Conservation (phyloP, 1,140 invertebrate species). For the Caerostris extrusa region DNA sequence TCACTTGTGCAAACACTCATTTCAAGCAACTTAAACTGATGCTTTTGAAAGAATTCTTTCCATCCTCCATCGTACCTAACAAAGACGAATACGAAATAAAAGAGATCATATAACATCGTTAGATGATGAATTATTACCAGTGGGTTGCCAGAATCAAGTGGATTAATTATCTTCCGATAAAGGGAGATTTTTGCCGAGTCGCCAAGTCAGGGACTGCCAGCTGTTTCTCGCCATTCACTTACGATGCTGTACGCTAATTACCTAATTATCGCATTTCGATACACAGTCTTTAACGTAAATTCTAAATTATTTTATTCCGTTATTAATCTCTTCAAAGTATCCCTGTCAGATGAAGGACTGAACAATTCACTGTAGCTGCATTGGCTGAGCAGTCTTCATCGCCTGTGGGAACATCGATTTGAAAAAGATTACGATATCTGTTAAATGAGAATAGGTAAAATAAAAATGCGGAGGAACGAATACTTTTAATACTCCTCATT, state of each 20-base stretch:
- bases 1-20: background rate
- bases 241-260: conserved; percentile 39
- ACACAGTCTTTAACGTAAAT: conserved; percentile 70
- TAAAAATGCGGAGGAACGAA: no score
- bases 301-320: conserved; percentile 73
- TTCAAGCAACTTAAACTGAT: background rate
- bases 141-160: conserved; percentile 51
- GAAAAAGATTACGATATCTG: background rate
- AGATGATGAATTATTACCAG: conserved; percentile 62
- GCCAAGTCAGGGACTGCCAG: background rate
- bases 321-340: conserved; percentile 58
- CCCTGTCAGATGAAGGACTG: conserved; percentile 26
- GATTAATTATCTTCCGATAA: conserved; percentile 74
- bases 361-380: conserved; percentile 16
- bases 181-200: conserved; percentile 55
- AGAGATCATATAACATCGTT: conserved; percentile 39
- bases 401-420: background rate
- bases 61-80: background rate
- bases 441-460: background rate
- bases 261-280: conserved; percentile 73
- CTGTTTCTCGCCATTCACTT: conserved; percentile 40
- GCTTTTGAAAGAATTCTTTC: background rate
- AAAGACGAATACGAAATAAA: conserved; percentile 22
- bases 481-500: no score
- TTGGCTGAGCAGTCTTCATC: background rate